phyloP scores from a whole-genome alignment of 2,113 vertebrate genomes.

The Saguinus imperator region DNA sequence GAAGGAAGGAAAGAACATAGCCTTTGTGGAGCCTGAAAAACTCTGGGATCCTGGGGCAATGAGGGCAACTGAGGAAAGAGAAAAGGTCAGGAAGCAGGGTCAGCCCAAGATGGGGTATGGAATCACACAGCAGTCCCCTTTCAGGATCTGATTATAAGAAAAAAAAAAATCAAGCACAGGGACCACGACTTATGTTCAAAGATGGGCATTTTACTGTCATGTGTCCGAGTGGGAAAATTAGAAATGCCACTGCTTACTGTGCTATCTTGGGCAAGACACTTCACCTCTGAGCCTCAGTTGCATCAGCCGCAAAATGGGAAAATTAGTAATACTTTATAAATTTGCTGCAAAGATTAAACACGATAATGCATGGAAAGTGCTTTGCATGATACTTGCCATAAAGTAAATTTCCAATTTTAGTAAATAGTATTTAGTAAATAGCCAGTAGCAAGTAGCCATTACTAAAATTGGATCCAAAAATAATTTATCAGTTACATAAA shows the following conservation, averaged over 20 bases:
- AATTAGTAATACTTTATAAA: not conserved
- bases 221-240: not conserved
- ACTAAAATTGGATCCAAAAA: slow-evolving; percentile 18
- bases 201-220: not conserved
- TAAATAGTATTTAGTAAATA: not conserved
- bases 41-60: not conserved
- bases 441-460: not conserved
- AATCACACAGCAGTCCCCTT: not conserved
- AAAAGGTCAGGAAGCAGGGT: not conserved
- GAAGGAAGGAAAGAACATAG: not conserved
- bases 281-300: not conserved
- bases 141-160: not conserved
- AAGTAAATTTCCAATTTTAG: not conserved
- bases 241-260: not conserved
- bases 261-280: not conserved
- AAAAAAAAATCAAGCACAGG: not conserved
- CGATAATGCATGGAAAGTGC: not conserved
- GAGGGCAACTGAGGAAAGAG: not conserved
- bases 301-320: not conserved
- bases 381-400: not conserved
- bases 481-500: not conserved
- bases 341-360: not conserved
- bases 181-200: not conserved
- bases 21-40: not conserved
- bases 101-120: not conserved